A percentile compares a stretch with the other conserved stretches of the same genome.
Evolutionary conservation across 2,888 invertebrate species (phyloP).

Genomic region (Pogonocherus hispidulus): DNA sequence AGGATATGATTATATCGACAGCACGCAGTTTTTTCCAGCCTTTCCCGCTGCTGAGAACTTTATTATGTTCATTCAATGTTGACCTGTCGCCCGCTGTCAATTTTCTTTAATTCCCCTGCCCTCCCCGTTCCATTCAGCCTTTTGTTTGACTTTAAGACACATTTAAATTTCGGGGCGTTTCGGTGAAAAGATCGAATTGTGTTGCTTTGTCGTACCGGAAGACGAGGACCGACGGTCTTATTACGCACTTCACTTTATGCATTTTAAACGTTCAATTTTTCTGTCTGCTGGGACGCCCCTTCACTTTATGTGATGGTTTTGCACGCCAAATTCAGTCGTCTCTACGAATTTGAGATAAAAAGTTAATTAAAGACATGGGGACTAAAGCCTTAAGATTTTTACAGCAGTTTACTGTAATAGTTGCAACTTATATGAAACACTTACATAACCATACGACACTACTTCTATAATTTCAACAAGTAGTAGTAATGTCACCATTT

Average conservation of each 20-base stretch:
- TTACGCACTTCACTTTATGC: constrained; percentile 46
- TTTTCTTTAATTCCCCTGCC: constrained; percentile 58
- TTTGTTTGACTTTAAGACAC: constrained; percentile 62
- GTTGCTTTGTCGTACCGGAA: constrained; percentile 33
- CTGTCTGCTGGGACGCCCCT: constrained; percentile 40
- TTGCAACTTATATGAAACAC: too few relatives aligned
- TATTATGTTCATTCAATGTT: constrained; percentile 40
- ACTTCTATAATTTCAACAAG: too few relatives aligned
- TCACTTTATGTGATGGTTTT: constrained; percentile 23
- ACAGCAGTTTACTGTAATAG: too few relatives aligned
- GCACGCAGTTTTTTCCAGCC: constrained; percentile 40
- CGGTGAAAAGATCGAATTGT: constrained; percentile 44
- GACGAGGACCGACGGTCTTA: constrained; percentile 42
- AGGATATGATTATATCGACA: constrained; percentile 52
- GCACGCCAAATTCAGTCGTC: too few relatives aligned
- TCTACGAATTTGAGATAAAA: too few relatives aligned
- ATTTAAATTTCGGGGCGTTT: constrained; percentile 63
- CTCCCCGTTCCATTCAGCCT: constrained; percentile 57
- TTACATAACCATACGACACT: too few relatives aligned
- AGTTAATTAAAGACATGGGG: too few relatives aligned
- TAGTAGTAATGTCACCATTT: too few relatives aligned
- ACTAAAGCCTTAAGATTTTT: too few relatives aligned
- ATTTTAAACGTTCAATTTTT: constrained; percentile 46
- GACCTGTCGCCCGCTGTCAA: constrained; percentile 54
- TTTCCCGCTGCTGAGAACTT: constrained; percentile 52